Conservation (phyloP, 2,888 invertebrate species). For the Drosophila macrospina region DNA sequence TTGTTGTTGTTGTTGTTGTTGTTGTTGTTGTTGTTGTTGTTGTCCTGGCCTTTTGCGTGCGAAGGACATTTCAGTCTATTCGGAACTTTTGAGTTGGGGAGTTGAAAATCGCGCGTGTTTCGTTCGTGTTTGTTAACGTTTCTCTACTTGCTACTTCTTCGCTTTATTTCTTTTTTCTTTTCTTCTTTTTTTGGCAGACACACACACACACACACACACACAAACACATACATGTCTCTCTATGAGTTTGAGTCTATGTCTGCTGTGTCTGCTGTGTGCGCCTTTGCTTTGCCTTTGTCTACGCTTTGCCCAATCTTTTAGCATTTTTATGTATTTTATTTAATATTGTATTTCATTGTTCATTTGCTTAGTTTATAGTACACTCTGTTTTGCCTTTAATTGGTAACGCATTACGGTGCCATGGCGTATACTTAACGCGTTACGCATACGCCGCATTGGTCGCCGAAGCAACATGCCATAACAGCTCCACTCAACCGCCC, state of each 20-base stretch:
- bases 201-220: constrained; percentile 9
- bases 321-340: constrained; percentile 10
- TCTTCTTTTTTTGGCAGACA: constrained; percentile 7
- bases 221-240: constrained; percentile 1
- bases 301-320: background rate
- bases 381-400: too few species aligned
- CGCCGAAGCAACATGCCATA: constrained; percentile 1
- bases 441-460: constrained; percentile 58
- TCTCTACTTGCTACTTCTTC: background rate
- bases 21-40: constrained; percentile 29
- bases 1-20: constrained; percentile 9
- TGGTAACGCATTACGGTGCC: constrained; percentile 33
- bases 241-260: background rate
- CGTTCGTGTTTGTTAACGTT: constrained; percentile 53
- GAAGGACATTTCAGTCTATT: constrained; percentile 80
- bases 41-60: constrained; percentile 56
- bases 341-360: constrained; percentile 4
- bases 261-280: constrained; percentile 19
- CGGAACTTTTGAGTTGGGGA: constrained; percentile 82
- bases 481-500: background rate
- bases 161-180: too few species aligned
- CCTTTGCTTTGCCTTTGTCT: background rate
- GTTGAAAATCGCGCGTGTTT: constrained; percentile 71
- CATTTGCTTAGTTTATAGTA: background rate
- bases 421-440: constrained; percentile 64